A percentile compares a stretch with the other conserved stretches of the same genome.
Evolutionary conservation across 2,888 invertebrate genomes (phyloP).

Genomic region (Ariolimax columbianus): DNA sequence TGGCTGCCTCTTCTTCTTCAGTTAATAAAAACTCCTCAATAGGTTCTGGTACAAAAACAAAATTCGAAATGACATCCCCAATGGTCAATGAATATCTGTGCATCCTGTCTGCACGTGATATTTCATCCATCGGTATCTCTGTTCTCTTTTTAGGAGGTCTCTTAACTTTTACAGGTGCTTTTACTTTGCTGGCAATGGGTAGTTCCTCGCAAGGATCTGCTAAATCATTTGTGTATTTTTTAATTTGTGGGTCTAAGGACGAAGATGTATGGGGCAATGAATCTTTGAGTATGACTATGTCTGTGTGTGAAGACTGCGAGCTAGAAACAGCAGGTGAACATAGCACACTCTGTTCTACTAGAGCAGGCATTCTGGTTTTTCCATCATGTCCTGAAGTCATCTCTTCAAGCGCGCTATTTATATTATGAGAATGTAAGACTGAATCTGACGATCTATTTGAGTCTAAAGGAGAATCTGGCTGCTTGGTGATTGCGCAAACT

Average conservation of each 20-base stretch:
- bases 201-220: not conserved
- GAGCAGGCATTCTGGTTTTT: not conserved
- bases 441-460: conserved; percentile 3
- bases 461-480: not conserved
- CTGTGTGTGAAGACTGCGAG: conserved; percentile 2
- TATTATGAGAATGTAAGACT: not conserved
- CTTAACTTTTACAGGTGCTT: conserved; percentile 35
- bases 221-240: not conserved
- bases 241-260: not conserved
- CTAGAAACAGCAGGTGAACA: not conserved
- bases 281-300: not conserved
- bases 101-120: conserved; percentile 41
- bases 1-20: conserved; percentile 49
- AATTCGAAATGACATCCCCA: conserved; percentile 53
- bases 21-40: conserved; percentile 40
- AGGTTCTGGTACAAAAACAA: conserved; percentile 49
- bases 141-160: conserved; percentile 48
- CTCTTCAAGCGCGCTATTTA: not conserved
- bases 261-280: not conserved
- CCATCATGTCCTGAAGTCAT: not conserved
- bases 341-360: not conserved
- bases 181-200: not conserved
- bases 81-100: conserved; percentile 48
- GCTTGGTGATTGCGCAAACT: not conserved
- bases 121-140: conserved; percentile 49